These are phyloP conservation scores for Bos taurus DNA, from an alignment of 2,113 vertebrate genomes.

Conservation along the genomic window DNA sequence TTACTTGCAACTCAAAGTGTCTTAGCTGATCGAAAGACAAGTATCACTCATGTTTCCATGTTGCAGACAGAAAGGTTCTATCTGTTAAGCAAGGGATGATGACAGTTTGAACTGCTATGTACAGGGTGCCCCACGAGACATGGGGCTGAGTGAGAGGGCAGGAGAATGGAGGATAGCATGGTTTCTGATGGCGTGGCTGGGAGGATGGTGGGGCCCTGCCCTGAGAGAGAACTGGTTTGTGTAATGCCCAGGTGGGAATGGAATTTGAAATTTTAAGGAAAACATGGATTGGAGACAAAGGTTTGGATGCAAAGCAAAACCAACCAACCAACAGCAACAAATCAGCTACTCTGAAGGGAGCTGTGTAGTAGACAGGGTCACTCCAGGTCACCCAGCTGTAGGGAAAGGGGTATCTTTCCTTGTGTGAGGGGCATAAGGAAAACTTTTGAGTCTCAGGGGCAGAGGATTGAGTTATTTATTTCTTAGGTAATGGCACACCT, in stretches of 20 bases:
- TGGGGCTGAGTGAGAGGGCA: not conserved
- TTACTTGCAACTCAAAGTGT: not conserved
- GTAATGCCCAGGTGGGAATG: not conserved
- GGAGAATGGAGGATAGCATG: not conserved
- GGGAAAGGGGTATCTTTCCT: not conserved
- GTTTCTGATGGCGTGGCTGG: not conserved
- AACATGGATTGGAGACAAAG: not conserved
- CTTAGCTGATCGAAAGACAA: not conserved
- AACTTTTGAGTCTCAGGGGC: not conserved
- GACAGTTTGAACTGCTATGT: not conserved
- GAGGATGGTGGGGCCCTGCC: not conserved
- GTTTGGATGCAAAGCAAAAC: not conserved
- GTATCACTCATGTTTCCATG: not conserved
- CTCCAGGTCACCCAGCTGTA: not conserved
- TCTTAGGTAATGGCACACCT: not conserved
- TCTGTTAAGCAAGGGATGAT: not conserved
- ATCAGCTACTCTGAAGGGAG: not conserved
- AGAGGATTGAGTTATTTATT: not conserved
- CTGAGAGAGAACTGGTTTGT: not conserved
- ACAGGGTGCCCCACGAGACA: not conserved
- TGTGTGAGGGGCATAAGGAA: not conserved
- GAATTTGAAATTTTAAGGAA: not conserved
- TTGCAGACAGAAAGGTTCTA: not conserved
- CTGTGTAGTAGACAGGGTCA: not conserved
- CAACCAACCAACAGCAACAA: not conserved